Evolutionary conservation across 2,888 invertebrate species (phyloP).

Genomic region (Drosophila mayaguana): DNA sequence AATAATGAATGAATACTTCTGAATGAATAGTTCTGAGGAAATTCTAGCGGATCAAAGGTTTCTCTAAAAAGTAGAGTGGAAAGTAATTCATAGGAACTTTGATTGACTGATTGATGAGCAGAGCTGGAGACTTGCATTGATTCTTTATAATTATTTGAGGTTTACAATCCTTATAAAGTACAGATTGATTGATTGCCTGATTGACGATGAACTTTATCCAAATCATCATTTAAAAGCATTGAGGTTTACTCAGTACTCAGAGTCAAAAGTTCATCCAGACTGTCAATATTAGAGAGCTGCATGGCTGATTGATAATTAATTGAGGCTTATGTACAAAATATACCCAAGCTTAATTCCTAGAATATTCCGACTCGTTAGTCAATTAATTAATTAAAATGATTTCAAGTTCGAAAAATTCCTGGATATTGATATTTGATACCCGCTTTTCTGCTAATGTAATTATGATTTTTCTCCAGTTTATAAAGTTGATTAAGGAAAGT

Average conservation of each 20-base stretch:
- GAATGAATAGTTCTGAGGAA: background rate
- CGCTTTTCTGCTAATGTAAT: background rate
- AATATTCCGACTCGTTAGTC: background rate
- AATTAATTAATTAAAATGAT: background rate
- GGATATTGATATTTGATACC: background rate
- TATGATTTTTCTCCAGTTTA: background rate
- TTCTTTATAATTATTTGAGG: no score
- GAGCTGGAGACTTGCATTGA: no score
- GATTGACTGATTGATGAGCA: background rate
- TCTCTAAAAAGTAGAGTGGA: no score
- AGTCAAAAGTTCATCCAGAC: background rate
- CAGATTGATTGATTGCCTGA: background rate
- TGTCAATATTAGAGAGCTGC: background rate
- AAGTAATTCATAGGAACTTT: no score
- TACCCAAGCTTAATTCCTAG: background rate
- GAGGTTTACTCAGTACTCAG: no score
- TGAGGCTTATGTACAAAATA: background rate
- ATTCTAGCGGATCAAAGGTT: background rate
- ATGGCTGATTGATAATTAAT: background rate
- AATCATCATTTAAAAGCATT: background rate
- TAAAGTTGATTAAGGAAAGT: conserved; percentile 9
- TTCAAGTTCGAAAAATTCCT: background rate
- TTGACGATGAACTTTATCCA: background rate
- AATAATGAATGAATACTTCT: background rate
- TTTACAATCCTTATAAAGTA: no score